Evolutionary conservation across 2,888 invertebrate species (phyloP).

Genomic region (Apotomis turbidana): DNA sequence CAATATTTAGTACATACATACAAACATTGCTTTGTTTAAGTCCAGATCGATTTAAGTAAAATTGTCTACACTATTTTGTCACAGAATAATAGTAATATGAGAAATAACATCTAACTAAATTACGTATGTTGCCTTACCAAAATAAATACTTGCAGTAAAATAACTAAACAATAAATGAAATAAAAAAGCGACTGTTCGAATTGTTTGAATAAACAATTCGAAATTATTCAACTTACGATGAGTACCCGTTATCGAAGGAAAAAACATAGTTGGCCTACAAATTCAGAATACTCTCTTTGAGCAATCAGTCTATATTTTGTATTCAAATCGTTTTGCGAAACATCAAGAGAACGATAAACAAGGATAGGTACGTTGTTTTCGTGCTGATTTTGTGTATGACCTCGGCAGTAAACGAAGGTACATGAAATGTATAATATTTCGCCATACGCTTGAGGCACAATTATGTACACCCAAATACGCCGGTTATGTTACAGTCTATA

Average conservation of each 20-base stretch:
- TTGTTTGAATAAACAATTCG: neutral
- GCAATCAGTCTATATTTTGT: conserved; percentile 32
- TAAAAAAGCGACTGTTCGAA: neutral
- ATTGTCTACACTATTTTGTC: too few species aligned
- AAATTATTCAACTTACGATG: neutral
- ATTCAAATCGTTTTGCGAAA: conserved; percentile 29
- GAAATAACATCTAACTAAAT: too few species aligned
- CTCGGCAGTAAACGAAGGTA: neutral
- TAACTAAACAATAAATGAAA: neutral
- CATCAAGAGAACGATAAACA: conserved; percentile 23
- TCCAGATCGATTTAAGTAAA: too few species aligned
- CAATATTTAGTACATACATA: too few species aligned
- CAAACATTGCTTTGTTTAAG: too few species aligned
- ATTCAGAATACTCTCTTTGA: conserved; percentile 22
- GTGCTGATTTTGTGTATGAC: neutral
- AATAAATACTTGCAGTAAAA: neutral
- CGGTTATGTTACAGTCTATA: too few species aligned
- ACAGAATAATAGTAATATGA: too few species aligned
- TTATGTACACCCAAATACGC: neutral
- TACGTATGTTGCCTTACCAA: too few species aligned
- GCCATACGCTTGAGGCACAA: neutral
- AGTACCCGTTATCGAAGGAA: conserved; percentile 1
- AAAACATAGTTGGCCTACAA: conserved; percentile 23
- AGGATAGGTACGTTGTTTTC: conserved; percentile 1
- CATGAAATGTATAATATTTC: neutral